Evolutionary conservation across 1,140 invertebrate genomes (phyloP).

Genomic region (Cryptotermes secundus): DNA sequence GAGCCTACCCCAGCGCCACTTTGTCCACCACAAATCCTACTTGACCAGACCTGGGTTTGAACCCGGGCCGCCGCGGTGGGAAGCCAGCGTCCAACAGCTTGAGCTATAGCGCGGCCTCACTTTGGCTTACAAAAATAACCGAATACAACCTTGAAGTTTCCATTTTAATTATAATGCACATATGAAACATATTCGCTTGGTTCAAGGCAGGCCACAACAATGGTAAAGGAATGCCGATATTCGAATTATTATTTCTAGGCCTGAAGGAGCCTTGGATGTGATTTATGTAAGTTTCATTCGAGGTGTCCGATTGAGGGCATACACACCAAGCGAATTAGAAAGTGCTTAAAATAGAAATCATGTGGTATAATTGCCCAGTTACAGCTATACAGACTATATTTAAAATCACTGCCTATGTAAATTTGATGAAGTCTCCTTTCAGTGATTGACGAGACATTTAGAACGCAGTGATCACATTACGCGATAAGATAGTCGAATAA

Average conservation of each 20-base stretch:
- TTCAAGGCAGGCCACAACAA: slow-evolving; percentile 17
- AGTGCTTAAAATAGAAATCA: background rate
- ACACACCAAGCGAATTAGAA: background rate
- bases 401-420: background rate
- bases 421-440: background rate
- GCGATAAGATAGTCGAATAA: background rate
- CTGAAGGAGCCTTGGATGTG: background rate
- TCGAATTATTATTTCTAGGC: background rate
- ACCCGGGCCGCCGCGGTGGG: too few species aligned
- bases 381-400: background rate
- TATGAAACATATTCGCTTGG: background rate
- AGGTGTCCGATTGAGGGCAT: background rate
- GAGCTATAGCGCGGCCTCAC: background rate
- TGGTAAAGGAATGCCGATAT: background rate
- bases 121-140: background rate
- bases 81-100: too few species aligned
- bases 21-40: too few species aligned
- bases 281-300: background rate
- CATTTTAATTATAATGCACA: background rate
- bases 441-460: background rate
- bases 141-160: background rate
- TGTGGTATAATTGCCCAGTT: background rate
- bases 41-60: too few species aligned
- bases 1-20: too few species aligned
- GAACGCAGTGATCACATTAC: background rate